A percentile compares a stretch with the other conserved stretches of the same genome.
Conservation (phyloP, 2,113 vertebrate genomes). For the Calyptommatus sinebrachiatus region DNA sequence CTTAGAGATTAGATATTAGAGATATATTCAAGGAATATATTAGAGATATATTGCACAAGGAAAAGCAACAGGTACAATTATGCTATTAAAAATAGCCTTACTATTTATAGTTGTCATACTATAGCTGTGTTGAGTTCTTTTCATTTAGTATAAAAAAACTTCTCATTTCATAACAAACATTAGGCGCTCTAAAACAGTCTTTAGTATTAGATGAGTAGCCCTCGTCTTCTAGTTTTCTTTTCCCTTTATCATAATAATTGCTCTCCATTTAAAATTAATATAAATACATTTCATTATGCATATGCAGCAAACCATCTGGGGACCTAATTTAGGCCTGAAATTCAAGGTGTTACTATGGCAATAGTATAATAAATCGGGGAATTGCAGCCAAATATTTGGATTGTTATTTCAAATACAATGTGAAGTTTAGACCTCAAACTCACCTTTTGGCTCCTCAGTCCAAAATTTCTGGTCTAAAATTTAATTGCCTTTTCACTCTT, state of each 20-base stretch:
- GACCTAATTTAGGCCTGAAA: constrained; percentile 10
- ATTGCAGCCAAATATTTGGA: constrained; percentile 11
- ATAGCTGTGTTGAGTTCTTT: neutral
- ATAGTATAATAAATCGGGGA: constrained; percentile 4
- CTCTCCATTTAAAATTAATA: neutral
- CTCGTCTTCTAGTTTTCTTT: neutral
- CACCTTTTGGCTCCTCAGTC: neutral
- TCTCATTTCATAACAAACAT: neutral
- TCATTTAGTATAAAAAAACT: neutral
- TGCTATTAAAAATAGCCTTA: neutral
- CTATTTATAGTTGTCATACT: neutral
- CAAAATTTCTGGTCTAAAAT: neutral
- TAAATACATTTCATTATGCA: constrained; percentile 12
- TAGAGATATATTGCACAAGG: neutral
- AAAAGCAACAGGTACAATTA: neutral
- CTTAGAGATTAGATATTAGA: too few species aligned
- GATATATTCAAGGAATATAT: too few species aligned
- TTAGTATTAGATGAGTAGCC: neutral
- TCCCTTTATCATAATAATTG: neutral
- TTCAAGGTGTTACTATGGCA: constrained; percentile 23
- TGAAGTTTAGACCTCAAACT: neutral
- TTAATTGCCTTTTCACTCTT: neutral
- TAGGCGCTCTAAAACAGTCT: neutral
- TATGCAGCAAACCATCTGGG: constrained; percentile 12
- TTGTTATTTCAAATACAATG: constrained; percentile 9